phyloP scores from a whole-genome alignment of 2,797 vertebrate species.

The Gorsachius magnificus region DNA sequence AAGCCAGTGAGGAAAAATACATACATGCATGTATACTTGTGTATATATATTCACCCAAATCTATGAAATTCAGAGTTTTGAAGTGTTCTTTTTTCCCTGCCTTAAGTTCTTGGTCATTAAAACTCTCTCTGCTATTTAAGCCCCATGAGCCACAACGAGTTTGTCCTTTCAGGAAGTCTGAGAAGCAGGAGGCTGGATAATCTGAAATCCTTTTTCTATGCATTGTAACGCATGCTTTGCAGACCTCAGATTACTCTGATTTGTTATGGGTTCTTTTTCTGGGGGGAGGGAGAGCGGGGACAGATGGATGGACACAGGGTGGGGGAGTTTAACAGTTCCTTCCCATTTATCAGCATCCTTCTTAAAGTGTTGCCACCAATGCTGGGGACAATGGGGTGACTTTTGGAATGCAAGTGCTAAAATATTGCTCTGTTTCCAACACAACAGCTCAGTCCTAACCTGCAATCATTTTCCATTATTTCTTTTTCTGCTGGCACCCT shows the following conservation, averaged over 20 bases:
- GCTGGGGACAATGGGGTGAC: background rate
- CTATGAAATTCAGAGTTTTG: background rate
- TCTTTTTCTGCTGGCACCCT: background rate
- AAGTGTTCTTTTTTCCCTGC: background rate
- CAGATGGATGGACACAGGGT: rapidly evolving
- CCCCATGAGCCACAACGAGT: background rate
- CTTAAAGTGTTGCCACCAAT: background rate
- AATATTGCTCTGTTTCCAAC: background rate
- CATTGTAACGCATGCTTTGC: background rate
- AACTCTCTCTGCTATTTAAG: background rate
- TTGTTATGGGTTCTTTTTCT: background rate
- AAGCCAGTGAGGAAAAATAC: background rate
- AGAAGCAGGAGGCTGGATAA: background rate
- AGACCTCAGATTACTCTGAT: background rate
- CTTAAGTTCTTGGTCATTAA: background rate
- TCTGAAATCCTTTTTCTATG: background rate
- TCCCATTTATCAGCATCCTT: background rate
- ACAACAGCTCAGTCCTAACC: background rate
- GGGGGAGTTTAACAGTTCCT: background rate
- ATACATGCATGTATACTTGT: rapidly evolving
- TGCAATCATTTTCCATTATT: background rate
- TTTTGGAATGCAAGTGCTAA: background rate
- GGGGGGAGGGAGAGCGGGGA: rapidly evolving
- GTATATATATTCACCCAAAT: background rate
- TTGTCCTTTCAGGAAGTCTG: background rate